Base-by-base conservation (phyloP, 2,113 vertebrate genomes). In the Oncorhynchus kisutch region DNA sequence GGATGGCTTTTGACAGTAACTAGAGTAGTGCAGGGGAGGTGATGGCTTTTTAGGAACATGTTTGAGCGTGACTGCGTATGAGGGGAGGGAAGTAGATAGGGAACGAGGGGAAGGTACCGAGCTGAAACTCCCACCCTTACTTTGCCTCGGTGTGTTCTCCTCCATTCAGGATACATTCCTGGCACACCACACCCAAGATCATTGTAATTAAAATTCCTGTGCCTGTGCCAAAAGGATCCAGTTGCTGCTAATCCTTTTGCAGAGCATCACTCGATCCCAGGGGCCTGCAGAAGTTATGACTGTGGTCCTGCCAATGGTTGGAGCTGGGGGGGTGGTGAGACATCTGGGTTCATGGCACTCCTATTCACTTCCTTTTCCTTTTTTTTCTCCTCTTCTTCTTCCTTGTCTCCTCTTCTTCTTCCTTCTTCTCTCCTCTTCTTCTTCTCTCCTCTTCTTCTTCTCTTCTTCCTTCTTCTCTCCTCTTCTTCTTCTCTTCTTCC, bases 121-220 rank as follows among this genome's bases (percentile, higher is more conserved):
- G 64, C 22, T 25, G 64, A 66, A n/a, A 27, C 77, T 64, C 65
- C 65, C 57, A 70, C n/a, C 74, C 49, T 16, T 78, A 67, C 75
- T 70, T 72, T 25, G 20, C 73, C 72, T 80, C 78, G 51, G 84
- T 86, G 88, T 91, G 54, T 77, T 78, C 77, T 80, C 70, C 82
- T 92, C 90, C 88, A 83, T 74, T 77, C 86, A 87, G 85, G 88
- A 91, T 22, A 5, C 92, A 95, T 95, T 95, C 93, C 91, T 95
- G 91, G 91, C 88, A 88, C 92, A 87, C 94, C 95, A 95, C 95
- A 94, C 95, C 95, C 95, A 95, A 94, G 94, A 94, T 95, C 94
- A 95, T 94, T 94, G 95, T 95, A 95, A 96, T 95, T 94, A 95
- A 97, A 96, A 97, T 97, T 96, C 96, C 95, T 93, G 90, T 89